A percentile compares a stretch with the other conserved stretches of the same genome.
phyloP scores from a whole-genome alignment of 2,888 invertebrate genomes.

The Ptychoptera contaminata region DNA sequence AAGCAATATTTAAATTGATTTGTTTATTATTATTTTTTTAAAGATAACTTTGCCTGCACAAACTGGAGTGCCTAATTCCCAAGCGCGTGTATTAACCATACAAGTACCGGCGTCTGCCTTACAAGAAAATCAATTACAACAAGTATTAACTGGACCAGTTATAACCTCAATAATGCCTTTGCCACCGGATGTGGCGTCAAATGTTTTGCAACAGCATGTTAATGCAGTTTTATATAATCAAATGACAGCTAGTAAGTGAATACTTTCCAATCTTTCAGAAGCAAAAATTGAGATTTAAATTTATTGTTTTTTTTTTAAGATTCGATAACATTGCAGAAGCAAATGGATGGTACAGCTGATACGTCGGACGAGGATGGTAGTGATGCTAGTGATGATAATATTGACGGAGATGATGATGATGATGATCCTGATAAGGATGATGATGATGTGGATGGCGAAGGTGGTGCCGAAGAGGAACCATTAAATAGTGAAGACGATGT shows the following conservation, averaged over 20 bases:
- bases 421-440: slow-evolving; percentile 51
- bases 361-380: slow-evolving; percentile 65
- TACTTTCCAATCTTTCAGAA: slow-evolving; percentile 8
- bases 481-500: slow-evolving; percentile 95
- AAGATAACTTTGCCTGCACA: slow-evolving; percentile 72
- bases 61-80: slow-evolving; percentile 51
- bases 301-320: slow-evolving; percentile 17
- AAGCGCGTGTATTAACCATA: slow-evolving; percentile 62
- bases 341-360: slow-evolving; percentile 49
- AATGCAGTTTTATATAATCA: slow-evolving; percentile 56
- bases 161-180: slow-evolving; percentile 81
- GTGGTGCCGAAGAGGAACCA: slow-evolving; percentile 73
- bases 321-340: slow-evolving; percentile 26
- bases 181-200: slow-evolving; percentile 65
- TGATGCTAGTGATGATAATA: slow-evolving; percentile 56
- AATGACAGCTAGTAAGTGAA: slow-evolving; percentile 28
- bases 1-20: background rate
- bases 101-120: slow-evolving; percentile 78
- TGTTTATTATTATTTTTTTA: slow-evolving; percentile 11
- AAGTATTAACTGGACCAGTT: slow-evolving; percentile 69
- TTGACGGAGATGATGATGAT: slow-evolving; percentile 59
- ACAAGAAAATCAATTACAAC: slow-evolving; percentile 49
- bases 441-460: slow-evolving; percentile 43
- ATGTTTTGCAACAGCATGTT: slow-evolving; percentile 76
- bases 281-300: slow-evolving; percentile 16